phyloP scores from a whole-genome alignment of 2,888 invertebrate genomes.

The Camptogramma bilineatum region DNA sequence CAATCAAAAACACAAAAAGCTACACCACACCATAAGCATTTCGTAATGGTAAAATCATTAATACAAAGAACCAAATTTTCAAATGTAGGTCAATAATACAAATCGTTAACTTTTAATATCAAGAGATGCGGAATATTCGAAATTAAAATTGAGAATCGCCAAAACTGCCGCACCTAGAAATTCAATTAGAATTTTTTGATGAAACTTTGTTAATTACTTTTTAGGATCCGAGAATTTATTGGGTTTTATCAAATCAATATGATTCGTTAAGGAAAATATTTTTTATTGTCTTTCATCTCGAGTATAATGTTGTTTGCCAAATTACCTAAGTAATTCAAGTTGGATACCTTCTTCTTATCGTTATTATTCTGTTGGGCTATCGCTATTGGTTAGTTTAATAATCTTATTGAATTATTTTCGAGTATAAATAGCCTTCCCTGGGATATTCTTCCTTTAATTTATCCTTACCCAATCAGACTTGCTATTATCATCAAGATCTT shows the following conservation, averaged over 20 bases:
- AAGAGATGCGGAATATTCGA: conserved; percentile 19
- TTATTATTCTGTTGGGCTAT: not conserved
- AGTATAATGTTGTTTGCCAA: not conserved
- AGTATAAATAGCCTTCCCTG: not conserved
- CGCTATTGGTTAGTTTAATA: not conserved
- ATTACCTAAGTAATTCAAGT: not conserved
- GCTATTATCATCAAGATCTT: too few relatives aligned
- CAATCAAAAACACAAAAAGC: too few relatives aligned
- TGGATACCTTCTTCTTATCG: not conserved
- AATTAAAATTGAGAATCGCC: conserved; percentile 26
- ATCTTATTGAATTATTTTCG: not conserved
- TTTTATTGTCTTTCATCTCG: not conserved
- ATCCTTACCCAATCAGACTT: too few relatives aligned
- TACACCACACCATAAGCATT: too few relatives aligned
- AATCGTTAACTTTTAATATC: conserved; percentile 33
- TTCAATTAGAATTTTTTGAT: conserved; percentile 23
- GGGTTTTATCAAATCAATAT: conserved; percentile 10
- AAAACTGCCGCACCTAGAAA: conserved; percentile 13
- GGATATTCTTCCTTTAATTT: too few relatives aligned
- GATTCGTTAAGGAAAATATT: not conserved
- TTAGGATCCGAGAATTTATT: conserved; percentile 6
- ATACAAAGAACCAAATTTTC: conserved; percentile 18
- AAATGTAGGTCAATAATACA: conserved; percentile 21
- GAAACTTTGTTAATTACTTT: conserved; percentile 28
- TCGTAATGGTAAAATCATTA: not conserved